Evolutionary conservation across 2,888 invertebrate species (phyloP).

Genomic region (Archaeoteleia sp.): DNA sequence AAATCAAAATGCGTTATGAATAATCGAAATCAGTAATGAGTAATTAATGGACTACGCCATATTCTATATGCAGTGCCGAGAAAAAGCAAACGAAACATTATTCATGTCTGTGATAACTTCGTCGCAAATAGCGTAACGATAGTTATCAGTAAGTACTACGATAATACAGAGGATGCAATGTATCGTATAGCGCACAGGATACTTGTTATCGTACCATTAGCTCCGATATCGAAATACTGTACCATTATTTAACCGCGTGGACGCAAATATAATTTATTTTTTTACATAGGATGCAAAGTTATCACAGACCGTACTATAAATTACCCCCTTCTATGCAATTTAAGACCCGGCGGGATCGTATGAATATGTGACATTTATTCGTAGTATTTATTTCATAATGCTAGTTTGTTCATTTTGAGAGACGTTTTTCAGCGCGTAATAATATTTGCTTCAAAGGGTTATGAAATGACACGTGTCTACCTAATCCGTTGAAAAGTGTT

Average conservation of each 20-base stretch:
- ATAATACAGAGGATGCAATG: conserved; percentile 19
- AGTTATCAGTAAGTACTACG: conserved; percentile 37
- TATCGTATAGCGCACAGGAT: conserved; percentile 3
- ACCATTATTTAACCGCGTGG: conserved; percentile 50
- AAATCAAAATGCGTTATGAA: no score
- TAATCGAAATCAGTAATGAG: neutral
- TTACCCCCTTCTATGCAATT: conserved; percentile 13
- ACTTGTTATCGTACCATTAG: conserved; percentile 28
- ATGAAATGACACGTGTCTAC: neutral
- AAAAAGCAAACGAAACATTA: conserved; percentile 36
- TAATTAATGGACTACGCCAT: conserved; percentile 10
- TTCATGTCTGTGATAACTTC: conserved; percentile 60
- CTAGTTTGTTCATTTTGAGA: conserved; percentile 7
- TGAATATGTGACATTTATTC: conserved; percentile 22
- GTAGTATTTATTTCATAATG: conserved; percentile 7
- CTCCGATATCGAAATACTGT: conserved; percentile 29
- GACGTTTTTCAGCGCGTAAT: no score
- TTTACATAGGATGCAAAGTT: conserved; percentile 66
- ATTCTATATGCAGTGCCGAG: conserved; percentile 21
- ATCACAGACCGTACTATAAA: conserved; percentile 56
- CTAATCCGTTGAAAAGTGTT: neutral
- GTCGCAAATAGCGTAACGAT: conserved; percentile 53
- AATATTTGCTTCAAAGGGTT: neutral
- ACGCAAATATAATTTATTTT: conserved; percentile 70
- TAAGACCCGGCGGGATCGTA: conserved; percentile 17